Percentiles rank a stretch among this genome's conserved stretches.
Conservation (phyloP, 2,113 vertebrate species). For the Melanostigma gelatinosum region DNA sequence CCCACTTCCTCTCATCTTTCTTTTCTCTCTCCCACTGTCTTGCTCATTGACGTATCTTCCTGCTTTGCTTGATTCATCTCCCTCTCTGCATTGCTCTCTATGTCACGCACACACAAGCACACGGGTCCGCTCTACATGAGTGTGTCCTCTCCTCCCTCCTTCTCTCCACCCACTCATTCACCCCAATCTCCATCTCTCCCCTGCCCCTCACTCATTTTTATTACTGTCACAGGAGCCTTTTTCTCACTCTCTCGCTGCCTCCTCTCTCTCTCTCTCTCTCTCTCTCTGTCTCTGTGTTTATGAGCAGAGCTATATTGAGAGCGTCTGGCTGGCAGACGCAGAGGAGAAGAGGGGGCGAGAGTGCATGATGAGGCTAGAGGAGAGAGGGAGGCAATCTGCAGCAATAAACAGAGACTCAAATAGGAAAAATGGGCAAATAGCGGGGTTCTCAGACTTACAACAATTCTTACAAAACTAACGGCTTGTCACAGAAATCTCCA, state of each 20-base stretch:
- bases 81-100: slow-evolving; percentile 41
- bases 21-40: slow-evolving; percentile 7
- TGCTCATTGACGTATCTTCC: slow-evolving; percentile 42
- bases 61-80: slow-evolving; percentile 60
- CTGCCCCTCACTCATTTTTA: slow-evolving; percentile 77
- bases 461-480: background rate
- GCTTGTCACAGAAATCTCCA: background rate
- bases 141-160: slow-evolving; percentile 54
- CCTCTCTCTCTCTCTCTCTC: slow-evolving; percentile 52
- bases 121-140: slow-evolving; percentile 56
- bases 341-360: slow-evolving; percentile 72
- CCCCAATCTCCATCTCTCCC: slow-evolving; percentile 73
- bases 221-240: slow-evolving; percentile 74
- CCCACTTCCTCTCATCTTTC: background rate
- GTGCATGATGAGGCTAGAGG: slow-evolving; percentile 67
- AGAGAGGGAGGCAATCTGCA: slow-evolving; percentile 30
- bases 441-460: slow-evolving; percentile 11
- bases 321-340: slow-evolving; percentile 90
- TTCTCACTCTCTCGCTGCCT: slow-evolving; percentile 60
- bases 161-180: slow-evolving; percentile 72
- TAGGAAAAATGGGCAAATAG: slow-evolving; percentile 36
- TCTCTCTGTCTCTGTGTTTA: slow-evolving; percentile 83
- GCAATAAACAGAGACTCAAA: slow-evolving; percentile 31
- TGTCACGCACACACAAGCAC: slow-evolving; percentile 30
- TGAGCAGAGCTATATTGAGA: slow-evolving; percentile 93